Conservation (phyloP, 2,113 vertebrate species). For the Carassius auratus region DNA sequence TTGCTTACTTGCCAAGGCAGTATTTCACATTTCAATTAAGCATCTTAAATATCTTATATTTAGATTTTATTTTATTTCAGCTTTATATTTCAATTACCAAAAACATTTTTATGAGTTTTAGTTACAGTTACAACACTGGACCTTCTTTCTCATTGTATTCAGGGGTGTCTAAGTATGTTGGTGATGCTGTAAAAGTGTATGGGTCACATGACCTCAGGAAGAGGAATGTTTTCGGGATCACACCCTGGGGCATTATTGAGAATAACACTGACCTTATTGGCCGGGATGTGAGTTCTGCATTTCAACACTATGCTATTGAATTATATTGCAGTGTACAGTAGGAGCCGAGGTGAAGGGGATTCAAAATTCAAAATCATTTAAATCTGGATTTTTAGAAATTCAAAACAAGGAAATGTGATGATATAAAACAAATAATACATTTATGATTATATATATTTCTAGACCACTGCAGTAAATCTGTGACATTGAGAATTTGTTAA, state of each 20-base stretch:
- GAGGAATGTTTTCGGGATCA: slow-evolving; percentile 88
- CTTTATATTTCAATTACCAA: not conserved
- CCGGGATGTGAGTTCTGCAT: slow-evolving; percentile 83
- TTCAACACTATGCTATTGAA: not conserved
- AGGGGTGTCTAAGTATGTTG: slow-evolving; percentile 93
- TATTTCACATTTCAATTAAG: not conserved
- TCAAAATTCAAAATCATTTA: not conserved
- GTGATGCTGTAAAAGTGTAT: slow-evolving; percentile 86
- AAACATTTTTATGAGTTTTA: not conserved
- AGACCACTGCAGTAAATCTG: not conserved
- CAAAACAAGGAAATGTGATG: not conserved
- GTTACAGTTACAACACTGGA: not conserved
- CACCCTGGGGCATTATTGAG: slow-evolving; percentile 94
- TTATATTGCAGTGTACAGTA: not conserved
- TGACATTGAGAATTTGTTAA: not conserved
- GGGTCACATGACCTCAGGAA: slow-evolving; percentile 85
- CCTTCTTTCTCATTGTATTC: not conserved
- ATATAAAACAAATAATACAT: not conserved
- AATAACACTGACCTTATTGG: slow-evolving; percentile 90
- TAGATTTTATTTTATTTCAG: not conserved
- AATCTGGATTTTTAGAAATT: not conserved
- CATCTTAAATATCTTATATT: not conserved
- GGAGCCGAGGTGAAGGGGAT: not conserved
- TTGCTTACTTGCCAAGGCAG: not conserved
- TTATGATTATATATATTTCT: not conserved